Conservation (phyloP, 2,113 vertebrate species). For the Dromas ardeola region DNA sequence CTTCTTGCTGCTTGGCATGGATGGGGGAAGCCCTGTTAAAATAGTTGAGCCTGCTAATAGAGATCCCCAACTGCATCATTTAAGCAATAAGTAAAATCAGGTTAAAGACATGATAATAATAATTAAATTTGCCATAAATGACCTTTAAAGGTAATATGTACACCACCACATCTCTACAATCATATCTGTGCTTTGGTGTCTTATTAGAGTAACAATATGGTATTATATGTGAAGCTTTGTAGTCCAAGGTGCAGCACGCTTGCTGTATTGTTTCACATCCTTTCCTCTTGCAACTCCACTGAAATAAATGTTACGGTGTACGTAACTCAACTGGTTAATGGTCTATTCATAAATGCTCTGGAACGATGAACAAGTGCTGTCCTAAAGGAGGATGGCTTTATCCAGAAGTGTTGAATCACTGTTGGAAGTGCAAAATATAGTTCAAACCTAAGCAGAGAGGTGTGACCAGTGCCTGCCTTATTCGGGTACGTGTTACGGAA, state of each 20-base stretch:
- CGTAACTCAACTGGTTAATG: not conserved
- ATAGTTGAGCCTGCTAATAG: not conserved
- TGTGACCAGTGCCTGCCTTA: not conserved
- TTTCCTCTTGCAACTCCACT: not conserved
- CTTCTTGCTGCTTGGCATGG: not conserved
- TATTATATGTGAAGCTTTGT: not conserved
- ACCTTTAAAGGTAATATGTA: not conserved
- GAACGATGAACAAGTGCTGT: not conserved
- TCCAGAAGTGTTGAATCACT: not conserved
- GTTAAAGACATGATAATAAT: not conserved
- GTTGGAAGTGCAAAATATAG: not conserved
- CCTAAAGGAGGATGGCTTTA: not conserved
- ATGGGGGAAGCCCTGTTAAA: not conserved
- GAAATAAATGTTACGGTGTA: not conserved
- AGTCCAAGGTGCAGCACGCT: not conserved
- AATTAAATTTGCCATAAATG: not conserved
- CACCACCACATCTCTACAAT: not conserved
- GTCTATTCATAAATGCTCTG: not conserved
- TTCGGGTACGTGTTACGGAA: not conserved
- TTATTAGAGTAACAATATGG: not conserved
- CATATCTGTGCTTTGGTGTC: not conserved
- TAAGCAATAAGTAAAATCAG: not conserved
- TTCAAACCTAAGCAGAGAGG: not conserved
- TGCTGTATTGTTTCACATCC: not conserved
- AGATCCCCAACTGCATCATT: no score